These are phyloP conservation scores for Sebastes nivosus DNA, from an alignment of 2,797 vertebrate genomes.

Conservation along the genomic window DNA sequence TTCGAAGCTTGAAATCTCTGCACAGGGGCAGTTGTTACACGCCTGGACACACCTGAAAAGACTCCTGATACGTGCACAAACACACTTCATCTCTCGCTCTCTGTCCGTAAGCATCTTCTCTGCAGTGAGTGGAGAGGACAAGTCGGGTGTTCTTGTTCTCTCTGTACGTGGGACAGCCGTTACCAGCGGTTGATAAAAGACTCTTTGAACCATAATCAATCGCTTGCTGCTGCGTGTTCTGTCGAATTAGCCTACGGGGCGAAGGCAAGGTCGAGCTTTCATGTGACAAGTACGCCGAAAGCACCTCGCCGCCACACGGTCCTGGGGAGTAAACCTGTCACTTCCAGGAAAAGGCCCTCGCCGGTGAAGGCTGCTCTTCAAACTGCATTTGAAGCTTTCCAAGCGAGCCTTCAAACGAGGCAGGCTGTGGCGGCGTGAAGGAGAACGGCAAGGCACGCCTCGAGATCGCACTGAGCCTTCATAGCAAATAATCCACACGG, in stretches of 20 bases:
- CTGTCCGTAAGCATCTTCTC: slow-evolving; percentile 28
- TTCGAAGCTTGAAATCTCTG: neutral
- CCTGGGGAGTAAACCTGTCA: slow-evolving; percentile 36
- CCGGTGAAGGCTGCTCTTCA: slow-evolving; percentile 39
- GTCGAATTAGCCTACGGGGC: slow-evolving; percentile 57
- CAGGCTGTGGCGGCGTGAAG: neutral
- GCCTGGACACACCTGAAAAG: neutral
- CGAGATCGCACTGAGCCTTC: slow-evolving; percentile 29
- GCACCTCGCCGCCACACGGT: slow-evolving; percentile 4
- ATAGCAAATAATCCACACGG: slow-evolving; percentile 29
- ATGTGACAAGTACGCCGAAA: slow-evolving; percentile 6
- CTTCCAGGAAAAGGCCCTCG: neutral
- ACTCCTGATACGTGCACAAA: neutral
- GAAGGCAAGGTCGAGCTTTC: slow-evolving; percentile 61
- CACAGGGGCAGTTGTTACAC: neutral
- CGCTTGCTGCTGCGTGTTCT: slow-evolving; percentile 28
- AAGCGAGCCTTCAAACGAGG: slow-evolving; percentile 42
- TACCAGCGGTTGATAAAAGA: slow-evolving; percentile 58
- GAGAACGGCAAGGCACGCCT: neutral
- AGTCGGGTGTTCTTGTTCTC: slow-evolving; percentile 32
- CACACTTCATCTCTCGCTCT: neutral
- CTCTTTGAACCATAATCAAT: slow-evolving; percentile 70
- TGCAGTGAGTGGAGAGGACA: slow-evolving; percentile 14
- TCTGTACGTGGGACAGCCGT: slow-evolving; percentile 15
- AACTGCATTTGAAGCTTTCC: slow-evolving; percentile 45